These are phyloP conservation scores for Vulpes ferrilata DNA, from an alignment of 2,113 vertebrate genomes.

Conservation along the genomic window DNA sequence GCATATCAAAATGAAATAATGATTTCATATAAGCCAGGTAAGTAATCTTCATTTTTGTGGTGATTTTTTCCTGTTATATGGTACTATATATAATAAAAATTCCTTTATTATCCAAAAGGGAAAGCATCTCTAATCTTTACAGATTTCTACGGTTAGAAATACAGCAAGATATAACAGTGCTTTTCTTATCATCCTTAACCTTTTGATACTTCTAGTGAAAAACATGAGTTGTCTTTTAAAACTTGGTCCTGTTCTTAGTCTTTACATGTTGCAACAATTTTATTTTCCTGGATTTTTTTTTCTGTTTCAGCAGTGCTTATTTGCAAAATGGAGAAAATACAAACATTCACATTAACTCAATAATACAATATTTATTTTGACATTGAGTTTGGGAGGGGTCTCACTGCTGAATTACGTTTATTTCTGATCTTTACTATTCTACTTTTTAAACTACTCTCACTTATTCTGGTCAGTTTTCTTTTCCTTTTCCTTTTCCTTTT, in stretches of 20 bases:
- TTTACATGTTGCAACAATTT: not conserved
- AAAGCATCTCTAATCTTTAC: conserved; percentile 6
- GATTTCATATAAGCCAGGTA: not conserved
- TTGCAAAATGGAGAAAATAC: not conserved
- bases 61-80: not conserved
- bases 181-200: not conserved
- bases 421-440: not conserved
- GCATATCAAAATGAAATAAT: conserved; percentile 51
- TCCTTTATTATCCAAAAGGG: not conserved
- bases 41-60: conserved; percentile 30
- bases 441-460: not conserved
- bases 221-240: not conserved
- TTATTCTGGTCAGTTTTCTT: not conserved
- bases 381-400: not conserved
- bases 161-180: not conserved
- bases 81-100: not conserved
- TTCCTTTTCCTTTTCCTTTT: not conserved
- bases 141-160: not conserved
- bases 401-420: not conserved
- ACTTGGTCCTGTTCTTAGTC: not conserved
- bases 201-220: conserved; percentile 9
- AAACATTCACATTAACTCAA: conserved; percentile 4
- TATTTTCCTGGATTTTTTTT: not conserved
- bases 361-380: not conserved
- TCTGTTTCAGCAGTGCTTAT: not conserved